phyloP scores from a whole-genome alignment of 2,113 vertebrate species.

The Pseudorhombus dupliciocellatus region DNA sequence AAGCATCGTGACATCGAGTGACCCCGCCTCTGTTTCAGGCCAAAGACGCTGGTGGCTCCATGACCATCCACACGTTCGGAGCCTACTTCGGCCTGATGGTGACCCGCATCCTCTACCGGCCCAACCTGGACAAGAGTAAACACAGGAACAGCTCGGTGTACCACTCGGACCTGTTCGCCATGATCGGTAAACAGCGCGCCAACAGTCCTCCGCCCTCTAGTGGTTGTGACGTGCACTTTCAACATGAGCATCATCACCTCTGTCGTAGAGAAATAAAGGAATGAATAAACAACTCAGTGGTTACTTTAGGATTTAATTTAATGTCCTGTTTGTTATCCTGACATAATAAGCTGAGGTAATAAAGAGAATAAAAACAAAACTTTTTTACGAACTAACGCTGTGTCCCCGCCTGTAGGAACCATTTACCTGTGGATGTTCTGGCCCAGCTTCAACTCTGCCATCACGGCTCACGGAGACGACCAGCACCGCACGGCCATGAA shows the following conservation, averaged over 20 bases:
- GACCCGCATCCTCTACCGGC: constrained; percentile 84
- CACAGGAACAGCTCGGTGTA: constrained; percentile 80
- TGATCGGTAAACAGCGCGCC: constrained; percentile 82
- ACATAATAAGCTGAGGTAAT: no score
- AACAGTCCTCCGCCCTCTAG: neutral
- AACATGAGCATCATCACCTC: no score
- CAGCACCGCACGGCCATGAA: constrained; percentile 90
- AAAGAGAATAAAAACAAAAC: no score
- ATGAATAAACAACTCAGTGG: neutral
- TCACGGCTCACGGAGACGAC: constrained; percentile 66
- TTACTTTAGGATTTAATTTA: no score
- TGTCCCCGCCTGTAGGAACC: constrained; percentile 80
- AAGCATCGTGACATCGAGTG: neutral
- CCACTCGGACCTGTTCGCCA: constrained; percentile 87
- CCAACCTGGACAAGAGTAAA: constrained; percentile 78
- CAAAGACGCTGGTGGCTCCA: constrained; percentile 88
- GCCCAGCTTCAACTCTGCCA: constrained; percentile 91
- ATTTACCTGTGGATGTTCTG: constrained; percentile 97
- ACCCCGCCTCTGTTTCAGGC: constrained; percentile 74
- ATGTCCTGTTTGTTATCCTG: no score
- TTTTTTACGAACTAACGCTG: no score
- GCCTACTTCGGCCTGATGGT: constrained; percentile 91
- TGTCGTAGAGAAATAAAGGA: no score
- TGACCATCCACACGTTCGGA: constrained; percentile 94
- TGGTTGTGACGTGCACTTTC: neutral